phyloP scores from a whole-genome alignment of 2,888 invertebrate species.

The Cheilosia grossa region DNA sequence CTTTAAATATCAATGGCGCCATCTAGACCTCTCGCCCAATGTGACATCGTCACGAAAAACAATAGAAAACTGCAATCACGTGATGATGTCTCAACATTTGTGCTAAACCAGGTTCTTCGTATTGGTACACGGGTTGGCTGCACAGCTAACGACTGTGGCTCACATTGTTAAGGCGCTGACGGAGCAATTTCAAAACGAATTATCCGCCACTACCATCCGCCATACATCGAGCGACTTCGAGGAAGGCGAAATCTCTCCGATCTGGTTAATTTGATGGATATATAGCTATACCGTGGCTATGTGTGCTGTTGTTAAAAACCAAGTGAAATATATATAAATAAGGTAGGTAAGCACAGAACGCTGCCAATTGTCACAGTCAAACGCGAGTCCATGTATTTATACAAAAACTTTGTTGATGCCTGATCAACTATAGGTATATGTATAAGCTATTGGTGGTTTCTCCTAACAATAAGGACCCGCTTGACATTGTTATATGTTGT shows the following conservation, averaged over 20 bases:
- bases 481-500: too few species aligned
- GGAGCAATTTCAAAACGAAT: conserved; percentile 69
- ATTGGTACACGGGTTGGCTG: conserved; percentile 51
- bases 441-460: too few species aligned
- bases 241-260: conserved; percentile 47
- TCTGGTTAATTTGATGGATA: conserved; percentile 57
- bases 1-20: conserved; percentile 76
- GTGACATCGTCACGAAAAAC: conserved; percentile 77
- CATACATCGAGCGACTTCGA: conserved; percentile 9
- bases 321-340: neutral
- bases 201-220: conserved; percentile 49
- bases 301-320: neutral
- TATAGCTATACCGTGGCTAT: neutral
- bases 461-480: too few species aligned
- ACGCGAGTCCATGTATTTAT: neutral
- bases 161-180: conserved; percentile 54
- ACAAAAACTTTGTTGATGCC: too few species aligned
- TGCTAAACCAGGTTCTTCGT: conserved; percentile 56
- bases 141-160: conserved; percentile 36
- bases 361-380: neutral
- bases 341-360: too few species aligned
- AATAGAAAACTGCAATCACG: conserved; percentile 74
- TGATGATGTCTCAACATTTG: conserved; percentile 75
- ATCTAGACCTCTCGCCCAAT: conserved; percentile 77
- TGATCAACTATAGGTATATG: too few species aligned